phyloP scores from a whole-genome alignment of 2,113 vertebrate species.

The Hirundichthys speculiger region DNA sequence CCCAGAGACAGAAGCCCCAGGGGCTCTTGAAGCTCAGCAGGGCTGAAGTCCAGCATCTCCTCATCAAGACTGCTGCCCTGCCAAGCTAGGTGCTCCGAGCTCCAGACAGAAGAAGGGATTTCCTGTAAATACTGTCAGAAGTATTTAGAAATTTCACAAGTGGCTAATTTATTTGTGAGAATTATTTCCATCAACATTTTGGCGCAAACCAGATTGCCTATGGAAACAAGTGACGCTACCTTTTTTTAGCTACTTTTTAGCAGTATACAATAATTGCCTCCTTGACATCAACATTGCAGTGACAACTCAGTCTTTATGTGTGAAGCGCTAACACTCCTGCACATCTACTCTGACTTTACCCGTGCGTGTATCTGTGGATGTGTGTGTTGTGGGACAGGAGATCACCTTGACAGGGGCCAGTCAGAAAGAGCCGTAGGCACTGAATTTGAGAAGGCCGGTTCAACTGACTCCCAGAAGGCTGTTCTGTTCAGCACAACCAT shows the following conservation, averaged over 20 bases:
- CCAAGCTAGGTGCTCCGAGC: constrained; percentile 18
- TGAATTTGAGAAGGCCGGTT: constrained; percentile 70
- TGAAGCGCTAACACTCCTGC: constrained; percentile 30
- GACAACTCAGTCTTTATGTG: constrained; percentile 44
- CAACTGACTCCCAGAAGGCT: constrained; percentile 76
- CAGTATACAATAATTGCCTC: constrained; percentile 20
- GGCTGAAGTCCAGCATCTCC: constrained; percentile 61
- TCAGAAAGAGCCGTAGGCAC: constrained; percentile 78
- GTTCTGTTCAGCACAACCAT: constrained; percentile 70
- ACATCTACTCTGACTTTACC: constrained; percentile 15
- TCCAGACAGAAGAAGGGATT: constrained; percentile 58
- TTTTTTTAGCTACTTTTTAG: constrained; percentile 26
- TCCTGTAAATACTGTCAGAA: constrained; percentile 63
- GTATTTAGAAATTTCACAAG: constrained; percentile 48
- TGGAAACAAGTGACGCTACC: constrained; percentile 45
- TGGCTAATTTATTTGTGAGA: constrained; percentile 58
- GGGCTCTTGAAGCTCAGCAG: constrained; percentile 46
- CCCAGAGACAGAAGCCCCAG: constrained; percentile 62
- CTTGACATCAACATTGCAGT: constrained; percentile 28
- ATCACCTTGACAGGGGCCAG: constrained; percentile 83
- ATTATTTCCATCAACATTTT: constrained; percentile 37
- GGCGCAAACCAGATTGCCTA: constrained; percentile 31
- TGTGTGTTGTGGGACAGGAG: constrained; percentile 60
- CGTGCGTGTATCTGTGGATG: constrained; percentile 44
- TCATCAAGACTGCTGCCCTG: constrained; percentile 51